Evolutionary conservation across 92 coral and sea anemone species (phyloP).

Genomic region (Epizoanthus stellaris): DNA sequence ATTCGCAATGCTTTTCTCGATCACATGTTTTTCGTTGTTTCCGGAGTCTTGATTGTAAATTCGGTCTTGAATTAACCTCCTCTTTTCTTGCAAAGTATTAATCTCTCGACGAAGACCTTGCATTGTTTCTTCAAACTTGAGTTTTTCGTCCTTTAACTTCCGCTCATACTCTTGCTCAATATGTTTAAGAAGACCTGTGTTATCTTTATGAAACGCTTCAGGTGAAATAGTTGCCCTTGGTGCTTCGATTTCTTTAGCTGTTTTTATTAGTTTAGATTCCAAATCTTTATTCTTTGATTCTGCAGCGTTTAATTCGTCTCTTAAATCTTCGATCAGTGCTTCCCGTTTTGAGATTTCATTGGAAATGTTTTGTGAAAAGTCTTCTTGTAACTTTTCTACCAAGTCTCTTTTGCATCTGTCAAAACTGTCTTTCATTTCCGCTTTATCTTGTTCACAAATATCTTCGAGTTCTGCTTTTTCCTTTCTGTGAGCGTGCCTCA

Average conservation of each 20-base stretch:
- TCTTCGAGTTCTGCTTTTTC: conserved; percentile 78
- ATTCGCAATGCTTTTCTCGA: conserved; percentile 87
- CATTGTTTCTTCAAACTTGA: conserved; percentile 78
- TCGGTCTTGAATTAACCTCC: conserved; percentile 81
- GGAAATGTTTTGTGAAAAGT: conserved; percentile 56
- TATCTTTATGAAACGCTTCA: conserved; percentile 38
- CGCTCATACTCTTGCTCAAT: conserved; percentile 81
- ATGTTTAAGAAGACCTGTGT: conserved; percentile 50
- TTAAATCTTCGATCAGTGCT: conserved; percentile 59
- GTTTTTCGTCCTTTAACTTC: conserved; percentile 72
- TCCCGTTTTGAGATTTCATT: conserved; percentile 69
- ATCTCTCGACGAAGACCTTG: conserved; percentile 76
- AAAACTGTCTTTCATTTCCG: conserved; percentile 66
- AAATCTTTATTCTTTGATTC: conserved; percentile 64
- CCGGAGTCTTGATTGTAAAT: conserved; percentile 79
- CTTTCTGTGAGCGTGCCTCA: conserved; percentile 72
- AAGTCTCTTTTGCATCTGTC: conserved; percentile 72
- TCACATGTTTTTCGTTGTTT: conserved; percentile 64
- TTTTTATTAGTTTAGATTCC: conserved; percentile 43
- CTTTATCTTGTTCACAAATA: conserved; percentile 69
- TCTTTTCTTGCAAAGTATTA: conserved; percentile 77
- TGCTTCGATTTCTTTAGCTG: conserved; percentile 2
- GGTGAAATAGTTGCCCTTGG: conserved; percentile 2
- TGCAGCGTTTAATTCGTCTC: conserved; percentile 59
- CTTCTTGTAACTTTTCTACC: conserved; percentile 66